A percentile compares a stretch with the other conserved stretches of the same genome.
Conservation (phyloP, 2,113 vertebrate genomes). For the Pachypanchax playfairii region DNA sequence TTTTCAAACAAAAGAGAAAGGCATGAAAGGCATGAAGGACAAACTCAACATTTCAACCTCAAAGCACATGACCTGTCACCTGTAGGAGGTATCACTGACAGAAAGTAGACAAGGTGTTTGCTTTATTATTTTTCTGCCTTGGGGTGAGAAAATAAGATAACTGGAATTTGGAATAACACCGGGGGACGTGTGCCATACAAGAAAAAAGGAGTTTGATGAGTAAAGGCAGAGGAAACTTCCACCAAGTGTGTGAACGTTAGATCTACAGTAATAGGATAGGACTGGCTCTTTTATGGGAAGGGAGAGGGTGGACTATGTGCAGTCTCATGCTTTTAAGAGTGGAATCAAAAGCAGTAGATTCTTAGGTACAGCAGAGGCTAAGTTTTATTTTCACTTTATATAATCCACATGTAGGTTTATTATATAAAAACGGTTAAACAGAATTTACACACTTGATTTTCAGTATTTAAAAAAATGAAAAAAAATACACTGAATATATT, state of each 20-base stretch:
- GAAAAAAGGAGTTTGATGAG: conserved; percentile 39
- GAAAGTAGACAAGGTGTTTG: conserved; percentile 13
- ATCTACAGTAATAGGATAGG: conserved; percentile 52
- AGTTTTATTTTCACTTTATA: conserved; percentile 60
- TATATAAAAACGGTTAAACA: conserved; percentile 8
- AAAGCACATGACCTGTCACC: conserved; percentile 21
- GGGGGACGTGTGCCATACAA: conserved; percentile 18
- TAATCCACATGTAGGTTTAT: conserved; percentile 38
- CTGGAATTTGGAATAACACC: conserved; percentile 12
- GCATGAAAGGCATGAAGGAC: conserved; percentile 8
- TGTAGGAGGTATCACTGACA: conserved; percentile 13
- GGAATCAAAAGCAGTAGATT: conserved; percentile 63
- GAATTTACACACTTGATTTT: conserved; percentile 2
- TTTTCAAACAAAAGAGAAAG: not conserved
- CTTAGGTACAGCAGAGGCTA: conserved; percentile 53
- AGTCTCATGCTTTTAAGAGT: conserved; percentile 51
- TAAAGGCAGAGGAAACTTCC: conserved; percentile 42
- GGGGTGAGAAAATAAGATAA: conserved; percentile 30
- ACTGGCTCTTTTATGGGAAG: conserved; percentile 41
- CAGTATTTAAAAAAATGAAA: not conserved
- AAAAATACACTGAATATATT: conserved; percentile 10
- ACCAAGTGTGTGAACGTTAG: conserved; percentile 33
- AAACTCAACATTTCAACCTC: conserved; percentile 30
- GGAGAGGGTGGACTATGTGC: conserved; percentile 29
- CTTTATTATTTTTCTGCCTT: conserved; percentile 45